phyloP scores from a whole-genome alignment of 2,888 invertebrate genomes.

The Campopleginae sp. region DNA sequence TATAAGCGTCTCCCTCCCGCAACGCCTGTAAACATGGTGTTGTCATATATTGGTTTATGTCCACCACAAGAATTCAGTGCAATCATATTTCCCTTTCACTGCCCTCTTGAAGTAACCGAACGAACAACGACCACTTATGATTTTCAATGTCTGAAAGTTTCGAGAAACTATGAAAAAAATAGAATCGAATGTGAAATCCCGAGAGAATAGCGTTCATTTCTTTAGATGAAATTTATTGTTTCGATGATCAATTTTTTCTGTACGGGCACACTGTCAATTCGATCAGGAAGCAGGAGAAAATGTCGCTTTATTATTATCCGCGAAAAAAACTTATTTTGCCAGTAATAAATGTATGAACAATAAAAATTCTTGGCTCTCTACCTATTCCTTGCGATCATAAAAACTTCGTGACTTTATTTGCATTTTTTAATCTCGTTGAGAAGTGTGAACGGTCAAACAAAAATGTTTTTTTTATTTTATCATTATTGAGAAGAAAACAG shows the following conservation, averaged over 20 bases:
- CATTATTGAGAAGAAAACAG: not conserved
- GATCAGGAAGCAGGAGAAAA: not conserved
- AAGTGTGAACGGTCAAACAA: not conserved
- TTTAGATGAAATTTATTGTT: not conserved
- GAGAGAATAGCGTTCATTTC: not conserved
- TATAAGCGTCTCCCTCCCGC: conserved; percentile 1
- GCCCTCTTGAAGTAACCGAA: not conserved
- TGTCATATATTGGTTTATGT: conserved; percentile 13
- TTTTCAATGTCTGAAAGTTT: not conserved
- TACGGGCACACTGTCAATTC: not conserved
- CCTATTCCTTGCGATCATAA: not conserved
- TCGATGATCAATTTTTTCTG: not conserved
- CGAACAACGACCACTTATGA: not conserved
- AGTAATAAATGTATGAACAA: not conserved
- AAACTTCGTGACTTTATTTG: not conserved
- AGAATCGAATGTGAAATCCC: not conserved
- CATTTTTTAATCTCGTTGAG: not conserved
- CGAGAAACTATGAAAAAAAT: not conserved
- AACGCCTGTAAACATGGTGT: not conserved
- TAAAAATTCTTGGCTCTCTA: not conserved
- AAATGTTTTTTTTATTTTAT: not conserved
- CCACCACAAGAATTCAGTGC: conserved; percentile 36
- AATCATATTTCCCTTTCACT: conserved; percentile 40
- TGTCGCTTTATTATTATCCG: not conserved
- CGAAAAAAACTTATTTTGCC: not conserved